phyloP scores from a whole-genome alignment of 1,140 invertebrate genomes.

The Dendrolimus kikuchii region DNA sequence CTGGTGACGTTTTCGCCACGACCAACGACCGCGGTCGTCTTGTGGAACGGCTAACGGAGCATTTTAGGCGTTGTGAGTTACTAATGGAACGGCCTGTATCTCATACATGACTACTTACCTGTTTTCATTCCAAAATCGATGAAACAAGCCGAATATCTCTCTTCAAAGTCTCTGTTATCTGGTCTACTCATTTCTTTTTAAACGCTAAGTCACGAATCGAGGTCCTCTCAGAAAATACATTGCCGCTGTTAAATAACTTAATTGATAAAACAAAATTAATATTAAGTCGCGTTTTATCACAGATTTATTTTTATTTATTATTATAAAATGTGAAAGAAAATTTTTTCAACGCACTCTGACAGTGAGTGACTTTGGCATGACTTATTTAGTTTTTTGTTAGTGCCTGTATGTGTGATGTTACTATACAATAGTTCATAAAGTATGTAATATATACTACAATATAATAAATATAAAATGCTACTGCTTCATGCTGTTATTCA shows the following conservation, averaged over 20 bases:
- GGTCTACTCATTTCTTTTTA: conserved; percentile 41
- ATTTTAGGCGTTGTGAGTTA: no score
- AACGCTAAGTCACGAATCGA: conserved; percentile 14
- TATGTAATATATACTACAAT: no score
- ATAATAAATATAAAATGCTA: no score
- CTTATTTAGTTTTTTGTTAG: conserved; percentile 4
- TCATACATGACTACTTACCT: conserved; percentile 9
- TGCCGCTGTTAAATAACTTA: conserved; percentile 10
- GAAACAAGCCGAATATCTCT: conserved; percentile 52
- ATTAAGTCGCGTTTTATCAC: no score
- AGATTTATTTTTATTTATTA: no score
- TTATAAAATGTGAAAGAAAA: conserved; percentile 2
- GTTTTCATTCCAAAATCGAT: conserved; percentile 55
- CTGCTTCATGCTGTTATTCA: no score
- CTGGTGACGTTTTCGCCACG: no score
- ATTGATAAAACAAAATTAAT: not conserved
- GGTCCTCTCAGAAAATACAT: conserved; percentile 15
- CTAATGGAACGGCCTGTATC: no score
- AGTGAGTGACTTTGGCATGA: conserved; percentile 1
- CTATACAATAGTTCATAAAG: no score
- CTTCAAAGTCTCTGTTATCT: conserved; percentile 49
- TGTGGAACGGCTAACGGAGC: no score
- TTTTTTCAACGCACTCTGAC: conserved; percentile 14
- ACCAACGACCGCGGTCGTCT: no score
- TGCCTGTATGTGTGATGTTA: not conserved